Evolutionary conservation across 1,140 invertebrate genomes (phyloP).

Genomic region (Palaemon carinicauda): DNA sequence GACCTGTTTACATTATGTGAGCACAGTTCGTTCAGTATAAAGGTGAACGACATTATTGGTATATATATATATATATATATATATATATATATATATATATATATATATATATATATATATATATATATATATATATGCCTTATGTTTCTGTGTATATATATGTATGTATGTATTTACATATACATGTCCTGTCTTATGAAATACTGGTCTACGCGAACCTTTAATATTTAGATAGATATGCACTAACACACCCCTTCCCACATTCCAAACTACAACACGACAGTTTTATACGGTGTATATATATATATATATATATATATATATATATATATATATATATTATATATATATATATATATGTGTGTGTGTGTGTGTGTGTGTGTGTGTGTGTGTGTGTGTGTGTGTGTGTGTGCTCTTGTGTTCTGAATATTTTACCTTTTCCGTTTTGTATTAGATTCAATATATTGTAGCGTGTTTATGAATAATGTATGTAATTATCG

Average conservation of each 20-base stretch:
- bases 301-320: background rate
- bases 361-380: background rate
- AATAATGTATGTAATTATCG: too few species aligned
- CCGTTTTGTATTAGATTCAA: too few species aligned
- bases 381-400: background rate
- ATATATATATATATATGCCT: background rate
- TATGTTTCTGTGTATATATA: background rate
- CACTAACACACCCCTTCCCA: background rate
- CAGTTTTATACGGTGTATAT: background rate
- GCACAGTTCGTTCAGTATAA: too few species aligned
- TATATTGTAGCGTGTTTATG: too few species aligned
- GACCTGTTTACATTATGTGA: too few species aligned
- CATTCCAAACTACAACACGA: background rate
- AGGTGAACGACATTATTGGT: too few species aligned
- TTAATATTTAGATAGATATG: too few species aligned
- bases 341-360: background rate
- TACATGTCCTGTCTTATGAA: too few species aligned
- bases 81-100: slow-evolving; percentile 1
- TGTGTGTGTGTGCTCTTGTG: too few species aligned
- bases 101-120: slow-evolving; percentile 5
- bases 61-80: background rate
- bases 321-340: background rate
- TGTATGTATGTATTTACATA: background rate
- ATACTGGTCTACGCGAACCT: too few species aligned
- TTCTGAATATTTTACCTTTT: too few species aligned